These are phyloP conservation scores for Sebastes flavidus DNA, from an alignment of 2,797 vertebrate species.

Conservation along the genomic window DNA sequence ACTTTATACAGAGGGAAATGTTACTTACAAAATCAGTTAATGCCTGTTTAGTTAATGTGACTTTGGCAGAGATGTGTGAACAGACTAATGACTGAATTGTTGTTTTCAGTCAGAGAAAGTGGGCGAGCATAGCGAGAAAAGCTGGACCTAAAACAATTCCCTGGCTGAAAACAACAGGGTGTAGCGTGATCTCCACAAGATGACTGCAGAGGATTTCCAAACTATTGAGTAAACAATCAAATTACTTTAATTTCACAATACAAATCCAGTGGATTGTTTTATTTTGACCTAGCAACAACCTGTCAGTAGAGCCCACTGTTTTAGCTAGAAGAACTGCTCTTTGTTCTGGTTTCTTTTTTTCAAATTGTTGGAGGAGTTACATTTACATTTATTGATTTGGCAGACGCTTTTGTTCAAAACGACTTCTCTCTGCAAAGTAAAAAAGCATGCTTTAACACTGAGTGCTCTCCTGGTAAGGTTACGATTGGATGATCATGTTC, in stretches of 20 bases:
- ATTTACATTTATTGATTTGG: slow-evolving; percentile 8
- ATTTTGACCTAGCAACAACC: background rate
- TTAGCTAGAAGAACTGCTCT: background rate
- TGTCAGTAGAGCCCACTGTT: background rate
- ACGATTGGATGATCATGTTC: background rate
- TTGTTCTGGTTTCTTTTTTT: background rate
- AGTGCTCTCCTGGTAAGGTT: background rate
- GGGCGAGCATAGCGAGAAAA: background rate
- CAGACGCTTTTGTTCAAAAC: background rate
- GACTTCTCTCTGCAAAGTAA: background rate
- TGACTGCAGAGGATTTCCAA: background rate
- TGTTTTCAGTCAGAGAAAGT: background rate
- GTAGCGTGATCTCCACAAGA: background rate
- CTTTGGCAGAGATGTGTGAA: background rate
- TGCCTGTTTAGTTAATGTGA: background rate
- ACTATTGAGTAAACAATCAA: background rate
- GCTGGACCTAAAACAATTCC: background rate
- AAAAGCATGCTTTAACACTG: background rate
- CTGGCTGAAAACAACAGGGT: background rate
- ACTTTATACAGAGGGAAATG: background rate
- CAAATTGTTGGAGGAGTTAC: background rate
- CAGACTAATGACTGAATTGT: background rate
- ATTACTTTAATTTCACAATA: background rate
- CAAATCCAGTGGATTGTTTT: background rate
- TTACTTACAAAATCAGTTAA: background rate